These are phyloP conservation scores for Hemaris fuciformis DNA, from an alignment of 2,888 invertebrate species.

Conservation along the genomic window DNA sequence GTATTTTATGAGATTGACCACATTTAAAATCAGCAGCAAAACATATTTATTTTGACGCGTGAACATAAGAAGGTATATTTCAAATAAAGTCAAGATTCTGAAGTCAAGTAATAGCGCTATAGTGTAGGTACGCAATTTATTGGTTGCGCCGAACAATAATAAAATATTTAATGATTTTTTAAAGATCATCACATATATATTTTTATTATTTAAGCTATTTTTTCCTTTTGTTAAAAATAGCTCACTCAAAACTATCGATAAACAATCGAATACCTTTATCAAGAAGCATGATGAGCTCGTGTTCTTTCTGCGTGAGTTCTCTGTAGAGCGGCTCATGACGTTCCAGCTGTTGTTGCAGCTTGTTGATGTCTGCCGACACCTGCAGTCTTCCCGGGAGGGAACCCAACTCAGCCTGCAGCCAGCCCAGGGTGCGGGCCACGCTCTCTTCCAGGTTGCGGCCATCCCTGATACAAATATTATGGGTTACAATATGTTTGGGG, in stretches of 20 bases:
- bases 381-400: slow-evolving; percentile 88
- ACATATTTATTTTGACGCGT: too few species aligned
- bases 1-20: too few species aligned
- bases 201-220: too few species aligned
- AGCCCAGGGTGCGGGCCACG: slow-evolving; percentile 93
- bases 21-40: too few species aligned
- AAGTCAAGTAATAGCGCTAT: too few species aligned
- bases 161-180: too few species aligned
- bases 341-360: slow-evolving; percentile 92
- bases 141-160: too few species aligned
- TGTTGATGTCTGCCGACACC: slow-evolving; percentile 92
- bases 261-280: slow-evolving; percentile 86
- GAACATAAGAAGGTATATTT: too few species aligned
- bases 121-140: too few species aligned
- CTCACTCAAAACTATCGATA: background rate
- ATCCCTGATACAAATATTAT: slow-evolving; percentile 78
- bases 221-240: too few species aligned
- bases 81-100: too few species aligned
- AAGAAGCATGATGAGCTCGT: slow-evolving; percentile 95
- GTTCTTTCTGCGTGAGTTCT: slow-evolving; percentile 93
- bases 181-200: too few species aligned
- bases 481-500: background rate
- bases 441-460: slow-evolving; percentile 94
- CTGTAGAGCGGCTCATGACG: slow-evolving; percentile 94
- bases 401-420: slow-evolving; percentile 91